Evolutionary conservation across 1,140 invertebrate genomes (phyloP).

Genomic region (Monomorium pharaonis): DNA sequence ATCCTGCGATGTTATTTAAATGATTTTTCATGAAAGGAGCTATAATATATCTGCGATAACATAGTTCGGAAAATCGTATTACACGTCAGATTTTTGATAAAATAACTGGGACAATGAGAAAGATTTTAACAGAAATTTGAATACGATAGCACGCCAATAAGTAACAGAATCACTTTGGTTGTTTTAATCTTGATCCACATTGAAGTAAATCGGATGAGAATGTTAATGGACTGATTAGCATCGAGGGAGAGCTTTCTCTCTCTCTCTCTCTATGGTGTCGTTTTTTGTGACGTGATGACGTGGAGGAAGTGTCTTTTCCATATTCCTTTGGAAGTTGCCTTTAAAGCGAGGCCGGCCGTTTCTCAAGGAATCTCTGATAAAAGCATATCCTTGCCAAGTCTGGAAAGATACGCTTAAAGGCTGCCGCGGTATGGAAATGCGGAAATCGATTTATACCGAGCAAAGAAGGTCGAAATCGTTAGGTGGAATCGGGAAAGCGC

Average conservation of each 20-base stretch:
- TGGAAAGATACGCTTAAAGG: constrained; percentile 69
- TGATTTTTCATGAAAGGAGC: not conserved
- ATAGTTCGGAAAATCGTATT: not conserved
- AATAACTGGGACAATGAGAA: not conserved
- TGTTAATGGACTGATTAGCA: constrained; percentile 43
- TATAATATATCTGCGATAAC: too few relatives aligned
- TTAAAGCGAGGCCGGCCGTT: constrained; percentile 25
- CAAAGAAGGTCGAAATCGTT: constrained; percentile 57
- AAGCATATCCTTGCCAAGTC: constrained; percentile 67
- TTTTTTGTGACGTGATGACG: constrained; percentile 46
- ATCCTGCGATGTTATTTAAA: not conserved
- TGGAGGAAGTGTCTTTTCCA: constrained; percentile 51
- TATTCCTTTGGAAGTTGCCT: constrained; percentile 53
- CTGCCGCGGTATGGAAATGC: constrained; percentile 62
- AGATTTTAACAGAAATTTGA: not conserved
- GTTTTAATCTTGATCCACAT: constrained; percentile 21
- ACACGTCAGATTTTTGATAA: not conserved
- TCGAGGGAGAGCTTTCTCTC: not conserved
- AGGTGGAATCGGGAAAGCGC: constrained; percentile 27
- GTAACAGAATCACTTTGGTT: constrained; percentile 13
- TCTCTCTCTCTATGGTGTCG: not conserved
- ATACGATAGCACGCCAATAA: not conserved
- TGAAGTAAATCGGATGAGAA: constrained; percentile 23
- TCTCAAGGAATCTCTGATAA: constrained; percentile 70
- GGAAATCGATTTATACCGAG: constrained; percentile 63